Conservation (phyloP, 2,888 invertebrate genomes). For the Zygogramma bicolorata region DNA sequence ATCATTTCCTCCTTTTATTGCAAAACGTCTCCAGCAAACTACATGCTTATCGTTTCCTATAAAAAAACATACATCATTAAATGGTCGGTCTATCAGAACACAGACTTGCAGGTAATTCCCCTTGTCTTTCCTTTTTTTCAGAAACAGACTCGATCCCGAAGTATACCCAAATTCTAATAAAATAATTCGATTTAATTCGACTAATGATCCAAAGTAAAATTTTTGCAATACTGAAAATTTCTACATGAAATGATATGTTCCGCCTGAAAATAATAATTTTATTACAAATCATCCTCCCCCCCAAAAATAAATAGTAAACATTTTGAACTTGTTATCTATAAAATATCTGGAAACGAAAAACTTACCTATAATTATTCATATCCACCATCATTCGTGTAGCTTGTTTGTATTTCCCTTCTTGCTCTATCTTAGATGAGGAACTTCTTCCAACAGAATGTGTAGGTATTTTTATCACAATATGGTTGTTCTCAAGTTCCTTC, state of each 20-base stretch:
- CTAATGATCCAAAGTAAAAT: constrained; percentile 24
- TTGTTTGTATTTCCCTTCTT: constrained; percentile 65
- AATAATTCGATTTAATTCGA: constrained; percentile 17
- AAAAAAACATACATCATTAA: not conserved
- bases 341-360: not conserved
- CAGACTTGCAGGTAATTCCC: not conserved
- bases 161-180: constrained; percentile 24
- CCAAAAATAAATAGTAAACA: no score
- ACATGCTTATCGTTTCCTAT: not conserved
- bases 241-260: not conserved
- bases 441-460: constrained; percentile 61
- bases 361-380: constrained; percentile 63
- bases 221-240: constrained; percentile 24
- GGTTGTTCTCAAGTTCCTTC: constrained; percentile 64
- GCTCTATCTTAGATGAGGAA: constrained; percentile 62
- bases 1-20: not conserved
- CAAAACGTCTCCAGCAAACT: not conserved
- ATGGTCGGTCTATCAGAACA: not conserved
- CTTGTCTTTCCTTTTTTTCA: not conserved
- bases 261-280: not conserved
- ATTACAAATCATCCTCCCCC: not conserved
- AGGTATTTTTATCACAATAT: constrained; percentile 61
- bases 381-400: constrained; percentile 63
- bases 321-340: no score
- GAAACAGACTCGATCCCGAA: not conserved